Evolutionary conservation across 2,888 invertebrate species (phyloP), one percentile per base, ranked within the genome.

Genomic region (Platerodrilus igneus): DNA sequence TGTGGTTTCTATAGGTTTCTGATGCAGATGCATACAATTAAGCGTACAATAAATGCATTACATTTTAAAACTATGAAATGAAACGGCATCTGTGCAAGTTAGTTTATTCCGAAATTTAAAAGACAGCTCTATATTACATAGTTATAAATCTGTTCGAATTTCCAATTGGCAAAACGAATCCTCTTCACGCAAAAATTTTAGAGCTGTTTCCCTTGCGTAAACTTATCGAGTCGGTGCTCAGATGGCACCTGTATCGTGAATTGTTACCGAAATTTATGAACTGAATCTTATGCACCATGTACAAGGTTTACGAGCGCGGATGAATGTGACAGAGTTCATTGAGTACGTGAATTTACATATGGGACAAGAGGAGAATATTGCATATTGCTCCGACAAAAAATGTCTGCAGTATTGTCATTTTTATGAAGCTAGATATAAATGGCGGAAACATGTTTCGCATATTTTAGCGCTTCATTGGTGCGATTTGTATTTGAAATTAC

Each of bases 281-380:
- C 44, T 44, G 21, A 20, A 27, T 37, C 39, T 39, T 36, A 19
- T 33, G 37, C 38, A 28, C 37, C 36, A 44, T 37, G 41, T 25
- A 23, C 17, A 19, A 41, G 28, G 22, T 47, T 47, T 47, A 47
- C 40, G 47, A 37, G 7, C 33, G 32, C 21, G 21, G 41, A 45
- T 47, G n/a, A n/a, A 47, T 47, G 47, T 47, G 47, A 38, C 41
- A 41, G 44, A 41, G 47, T 47, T 47, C 44, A 45, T 47, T 45
- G 38, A 34, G 37, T 15, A 32, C 21, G 34, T 35, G 30, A 33
- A 31, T 45, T 44, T 47, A 39, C 38, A 47, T 42, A 42, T 43
- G 39, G 43, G 33, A 40, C 47, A 37, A 34, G 41, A 26, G n/a
- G n/a, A n/a, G 42, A 42, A 43, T 43, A 43, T 39, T 39, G 39